Percentiles rank a stretch among this genome's conserved stretches.
Evolutionary conservation across 92 coral and sea anemone genomes (phyloP).

Genomic region (Umimayanthus chanpuru): DNA sequence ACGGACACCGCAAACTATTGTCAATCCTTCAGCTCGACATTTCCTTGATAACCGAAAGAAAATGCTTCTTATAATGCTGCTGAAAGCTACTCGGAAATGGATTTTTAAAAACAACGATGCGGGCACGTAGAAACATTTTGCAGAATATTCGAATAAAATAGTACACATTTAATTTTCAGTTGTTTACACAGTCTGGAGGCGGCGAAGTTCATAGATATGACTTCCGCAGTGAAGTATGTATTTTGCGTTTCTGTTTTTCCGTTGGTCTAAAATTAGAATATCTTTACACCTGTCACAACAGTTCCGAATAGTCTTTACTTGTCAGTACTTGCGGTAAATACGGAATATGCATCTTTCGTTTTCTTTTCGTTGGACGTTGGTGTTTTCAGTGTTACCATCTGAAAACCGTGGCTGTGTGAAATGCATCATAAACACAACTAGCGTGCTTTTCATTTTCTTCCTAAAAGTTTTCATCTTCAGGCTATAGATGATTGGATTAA

Average conservation of each 20-base stretch:
- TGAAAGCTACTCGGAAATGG: not conserved
- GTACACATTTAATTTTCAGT: not conserved
- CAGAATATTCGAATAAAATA: not conserved
- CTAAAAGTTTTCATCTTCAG: constrained; percentile 72
- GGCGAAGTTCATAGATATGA: too few species aligned
- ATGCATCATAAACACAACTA: not conserved
- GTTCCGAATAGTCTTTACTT: not conserved
- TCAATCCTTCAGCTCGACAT: not conserved
- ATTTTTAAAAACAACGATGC: not conserved
- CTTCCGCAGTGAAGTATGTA: too few species aligned
- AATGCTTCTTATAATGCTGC: not conserved
- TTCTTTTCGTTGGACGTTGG: not conserved
- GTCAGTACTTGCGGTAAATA: too few species aligned
- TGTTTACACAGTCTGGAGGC: not conserved
- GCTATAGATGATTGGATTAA: constrained; percentile 86
- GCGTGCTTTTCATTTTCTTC: constrained; percentile 49
- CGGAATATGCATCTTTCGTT: not conserved
- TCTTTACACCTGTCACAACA: not conserved
- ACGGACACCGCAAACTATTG: not conserved
- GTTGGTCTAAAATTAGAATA: not conserved
- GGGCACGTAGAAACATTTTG: not conserved
- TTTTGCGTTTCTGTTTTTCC: too few species aligned
- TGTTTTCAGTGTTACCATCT: not conserved
- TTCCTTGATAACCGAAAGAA: too few species aligned
- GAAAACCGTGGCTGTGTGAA: not conserved